Evolutionary conservation across 2,888 invertebrate species (phyloP), one percentile per base, ranked within the genome.

Genomic region (Aleiodes leptofemur): DNA sequence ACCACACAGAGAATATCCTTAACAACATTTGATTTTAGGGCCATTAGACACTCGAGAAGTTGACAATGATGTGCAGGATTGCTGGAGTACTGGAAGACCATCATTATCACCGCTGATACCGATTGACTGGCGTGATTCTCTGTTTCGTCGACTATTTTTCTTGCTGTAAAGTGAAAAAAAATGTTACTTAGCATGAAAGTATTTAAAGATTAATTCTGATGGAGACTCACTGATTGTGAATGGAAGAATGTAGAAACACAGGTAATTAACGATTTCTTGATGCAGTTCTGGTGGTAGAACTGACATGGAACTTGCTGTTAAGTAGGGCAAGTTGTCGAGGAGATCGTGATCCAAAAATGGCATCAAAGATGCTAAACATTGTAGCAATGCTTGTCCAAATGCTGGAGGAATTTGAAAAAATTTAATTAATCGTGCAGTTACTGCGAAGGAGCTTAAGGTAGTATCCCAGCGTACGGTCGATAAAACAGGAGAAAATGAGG

Each of bases 51-150:
- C 90, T 99, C 99, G 76, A 99, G 91, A 51, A 99, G 93, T 91
- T 98, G 98, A 90, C 98, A 97, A 90, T 99, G 99, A 88, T 97
- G 97, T 0, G 97, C 98, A 85, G 97, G 95, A 90, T 97, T 97
- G 79, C 93, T 95, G 0, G 98, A 97, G 89, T 98, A 98, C 88
- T 99, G 98, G 86, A 99, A 96, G 43, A 99, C 96, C 94, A 98
- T 96, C 96, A 99, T 98, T 76, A 99, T 94, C 73, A 99, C 96
- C 51, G 98, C 96, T 0, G 97, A 95, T 4, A 97, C 95, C 3
- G 96, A 96, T 86, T 96, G 96, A 77, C 95, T 95, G 11, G 96
- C 95, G 82, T 95, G 94, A 82, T 94, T 94, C 85, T 96, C 95
- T 79, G 93, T 92, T 79, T 93, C 94, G 84, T 94, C 93, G n/a